Percentiles rank a stretch among this genome's conserved stretches.
Evolutionary conservation across 2,888 invertebrate genomes (phyloP).

Genomic region (Iphiclides podalirius): DNA sequence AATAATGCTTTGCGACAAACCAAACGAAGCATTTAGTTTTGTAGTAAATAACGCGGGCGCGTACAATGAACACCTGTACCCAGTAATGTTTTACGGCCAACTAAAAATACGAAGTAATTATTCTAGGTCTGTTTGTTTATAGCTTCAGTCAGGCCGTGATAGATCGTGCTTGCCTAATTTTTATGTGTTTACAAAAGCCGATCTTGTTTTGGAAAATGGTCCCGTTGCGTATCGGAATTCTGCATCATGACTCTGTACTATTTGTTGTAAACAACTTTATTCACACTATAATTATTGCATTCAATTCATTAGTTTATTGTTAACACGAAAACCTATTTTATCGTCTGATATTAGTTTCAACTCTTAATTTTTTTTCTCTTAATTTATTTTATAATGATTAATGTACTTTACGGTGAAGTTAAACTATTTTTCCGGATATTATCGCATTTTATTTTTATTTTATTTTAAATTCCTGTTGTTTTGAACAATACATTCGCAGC

Average conservation of each 20-base stretch:
- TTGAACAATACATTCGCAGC: no score
- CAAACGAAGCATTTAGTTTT: constrained; percentile 12
- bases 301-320: no score
- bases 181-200: constrained; percentile 6
- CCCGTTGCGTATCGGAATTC: not conserved
- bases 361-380: no score
- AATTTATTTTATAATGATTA: no score
- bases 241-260: no score
- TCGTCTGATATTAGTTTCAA: no score
- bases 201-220: not conserved
- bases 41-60: constrained; percentile 16
- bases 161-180: constrained; percentile 29
- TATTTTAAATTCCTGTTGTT: no score
- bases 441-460: no score
- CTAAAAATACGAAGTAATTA: constrained; percentile 28
- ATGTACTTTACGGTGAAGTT: no score
- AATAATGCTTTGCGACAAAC: constrained; percentile 13
- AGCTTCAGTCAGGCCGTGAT: constrained; percentile 35
- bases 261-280: not conserved
- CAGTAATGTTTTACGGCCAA: constrained; percentile 29
- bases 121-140: constrained; percentile 36
- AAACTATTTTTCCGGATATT: no score
- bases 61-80: constrained; percentile 22
- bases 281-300: not conserved
- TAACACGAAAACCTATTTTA: no score